A percentile compares a stretch with the other conserved stretches of the same genome.
phyloP scores from a whole-genome alignment of 2,888 invertebrate genomes.

The Pseudococcus viburni region DNA sequence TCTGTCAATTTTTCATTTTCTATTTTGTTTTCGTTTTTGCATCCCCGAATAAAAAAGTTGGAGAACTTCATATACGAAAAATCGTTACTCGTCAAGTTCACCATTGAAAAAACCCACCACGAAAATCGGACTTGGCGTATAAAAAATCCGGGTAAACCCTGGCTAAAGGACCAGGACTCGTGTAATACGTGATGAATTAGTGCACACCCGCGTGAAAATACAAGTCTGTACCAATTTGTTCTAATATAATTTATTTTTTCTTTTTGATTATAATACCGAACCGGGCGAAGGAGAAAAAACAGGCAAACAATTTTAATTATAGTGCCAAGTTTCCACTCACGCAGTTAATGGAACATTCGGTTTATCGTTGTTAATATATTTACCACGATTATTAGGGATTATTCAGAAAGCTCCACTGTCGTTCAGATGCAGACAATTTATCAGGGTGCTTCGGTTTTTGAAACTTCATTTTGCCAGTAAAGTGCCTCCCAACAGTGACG shows the following conservation, averaged over 20 bases:
- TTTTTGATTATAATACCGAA: constrained; percentile 26
- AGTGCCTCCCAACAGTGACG: constrained; percentile 58
- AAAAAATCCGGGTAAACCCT: not conserved
- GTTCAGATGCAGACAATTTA: constrained; percentile 63
- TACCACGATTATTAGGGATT: constrained; percentile 62
- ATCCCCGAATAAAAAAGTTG: too few relatives aligned
- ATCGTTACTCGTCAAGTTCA: too few relatives aligned
- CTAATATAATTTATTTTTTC: constrained; percentile 21
- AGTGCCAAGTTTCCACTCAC: constrained; percentile 22
- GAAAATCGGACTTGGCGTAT: not conserved
- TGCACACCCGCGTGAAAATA: not conserved
- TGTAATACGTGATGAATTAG: not conserved
- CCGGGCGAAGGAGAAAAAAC: not conserved
- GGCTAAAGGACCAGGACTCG: not conserved
- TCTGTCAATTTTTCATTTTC: too few relatives aligned
- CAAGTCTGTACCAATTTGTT: constrained; percentile 25
- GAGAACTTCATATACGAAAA: too few relatives aligned
- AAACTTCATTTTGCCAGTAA: constrained; percentile 49
- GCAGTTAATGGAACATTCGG: constrained; percentile 47
- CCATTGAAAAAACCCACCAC: too few relatives aligned
- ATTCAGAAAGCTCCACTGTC: constrained; percentile 58
- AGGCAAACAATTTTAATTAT: constrained; percentile 24
- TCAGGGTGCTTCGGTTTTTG: constrained; percentile 62
- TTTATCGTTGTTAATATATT: constrained; percentile 63
- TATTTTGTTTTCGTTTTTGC: too few relatives aligned